A percentile compares a stretch with the other conserved stretches of the same genome.
phyloP scores from a whole-genome alignment of 2,888 invertebrate species.

The Neoascia interrupta region DNA sequence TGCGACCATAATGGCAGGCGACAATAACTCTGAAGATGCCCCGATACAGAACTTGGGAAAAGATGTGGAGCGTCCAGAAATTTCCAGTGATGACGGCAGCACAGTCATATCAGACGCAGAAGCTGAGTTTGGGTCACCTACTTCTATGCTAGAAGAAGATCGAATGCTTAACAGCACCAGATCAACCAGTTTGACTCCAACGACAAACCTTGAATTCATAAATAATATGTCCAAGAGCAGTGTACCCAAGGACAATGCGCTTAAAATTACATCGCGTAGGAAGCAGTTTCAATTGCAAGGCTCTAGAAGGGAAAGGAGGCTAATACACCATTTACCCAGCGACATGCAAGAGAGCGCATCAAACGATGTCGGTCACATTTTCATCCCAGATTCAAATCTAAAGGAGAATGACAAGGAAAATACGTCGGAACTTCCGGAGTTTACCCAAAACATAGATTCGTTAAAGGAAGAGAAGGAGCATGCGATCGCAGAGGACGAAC shows the following conservation, averaged over 20 bases:
- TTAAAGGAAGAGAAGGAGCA: neutral
- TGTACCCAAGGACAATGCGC: neutral
- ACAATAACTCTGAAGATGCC: too few relatives aligned
- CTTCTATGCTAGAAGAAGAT: slow-evolving; percentile 73
- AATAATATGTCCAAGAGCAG: slow-evolving; percentile 3
- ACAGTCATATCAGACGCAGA: slow-evolving; percentile 73
- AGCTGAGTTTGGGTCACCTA: slow-evolving; percentile 73
- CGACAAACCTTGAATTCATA: slow-evolving; percentile 4
- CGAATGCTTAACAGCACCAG: slow-evolving; percentile 49
- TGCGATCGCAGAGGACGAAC: neutral
- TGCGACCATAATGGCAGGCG: too few relatives aligned
- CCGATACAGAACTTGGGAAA: too few relatives aligned
- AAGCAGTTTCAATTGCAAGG: neutral
- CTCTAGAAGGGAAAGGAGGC: neutral
- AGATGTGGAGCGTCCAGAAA: slow-evolving; percentile 12
- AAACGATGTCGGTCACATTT: slow-evolving; percentile 17
- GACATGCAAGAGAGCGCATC: slow-evolving; percentile 31
- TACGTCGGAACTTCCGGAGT: neutral
- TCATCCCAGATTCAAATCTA: neutral
- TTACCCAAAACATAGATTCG: neutral
- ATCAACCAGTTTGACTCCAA: slow-evolving; percentile 17
- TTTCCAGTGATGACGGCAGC: slow-evolving; percentile 72
- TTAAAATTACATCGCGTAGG: slow-evolving; percentile 11
- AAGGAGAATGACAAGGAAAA: neutral
- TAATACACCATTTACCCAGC: neutral